Base-by-base conservation (phyloP, 2,113 vertebrate genomes). In the Morone chrysops region DNA sequence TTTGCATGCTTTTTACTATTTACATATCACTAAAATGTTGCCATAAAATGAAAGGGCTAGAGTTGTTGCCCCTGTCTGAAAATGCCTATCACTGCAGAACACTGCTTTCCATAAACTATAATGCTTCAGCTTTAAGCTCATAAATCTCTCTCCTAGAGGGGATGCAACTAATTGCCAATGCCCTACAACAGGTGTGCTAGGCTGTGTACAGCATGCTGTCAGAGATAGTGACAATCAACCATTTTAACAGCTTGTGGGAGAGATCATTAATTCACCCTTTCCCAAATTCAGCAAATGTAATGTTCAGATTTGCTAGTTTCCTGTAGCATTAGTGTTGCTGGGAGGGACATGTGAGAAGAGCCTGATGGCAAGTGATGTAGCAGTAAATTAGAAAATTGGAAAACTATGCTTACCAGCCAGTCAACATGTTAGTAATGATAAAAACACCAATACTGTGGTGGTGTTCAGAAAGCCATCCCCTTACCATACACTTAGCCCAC, bases 91-190 rank as follows among this genome's bases (percentile, higher is more conserved):
- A 47, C 45, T 50, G 18, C 12, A 62, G 7, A 70, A 82, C 63
- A 71, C 59, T 20, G n/a, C 13, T 66, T 69, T 54, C 59, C 25
- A 38, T 59, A 71, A 56, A 65, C 48, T 65, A 31, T 36, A 65
- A 41, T 9, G 25, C 41, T 43, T 51, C 80, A 51, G 56, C 22
- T 13, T 69, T 25, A 63, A 65, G 74, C 69, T 78, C 69, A 70
- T 66, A 48, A 74, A 83, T 87, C 50, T 66, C 50, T 71, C 31
- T 76, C 45, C 80, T 83, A 8, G 47, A 68, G 66, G 77, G 59
- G 57, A 51, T 57, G 7, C 20, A 9, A 59, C 57, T 47, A 61
- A 75, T 75, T 84, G 78, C 75, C 78, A 81, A 75, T 60, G 45
- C 73, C 63, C 51, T 62, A 53, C 36, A 63, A 81, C 78, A 78